Evolutionary conservation across 2,797 vertebrate genomes (phyloP).

Genomic region (Spondyliosoma cantharus): DNA sequence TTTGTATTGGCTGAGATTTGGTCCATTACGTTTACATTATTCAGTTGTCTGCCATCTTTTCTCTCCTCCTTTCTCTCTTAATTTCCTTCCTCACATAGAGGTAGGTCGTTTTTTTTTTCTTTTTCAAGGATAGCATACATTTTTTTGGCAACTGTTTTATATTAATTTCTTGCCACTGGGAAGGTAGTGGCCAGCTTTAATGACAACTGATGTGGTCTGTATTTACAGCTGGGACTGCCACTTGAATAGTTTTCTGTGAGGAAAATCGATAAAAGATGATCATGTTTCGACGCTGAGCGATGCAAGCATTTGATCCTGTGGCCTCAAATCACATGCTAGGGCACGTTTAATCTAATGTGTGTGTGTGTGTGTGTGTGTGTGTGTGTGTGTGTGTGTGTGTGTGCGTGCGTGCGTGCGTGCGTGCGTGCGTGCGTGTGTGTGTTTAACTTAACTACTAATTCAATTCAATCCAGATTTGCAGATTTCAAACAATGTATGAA

Average conservation of each 20-base stretch:
- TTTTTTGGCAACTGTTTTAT: constrained; percentile 44
- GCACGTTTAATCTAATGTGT: constrained; percentile 33
- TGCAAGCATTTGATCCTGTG: constrained; percentile 22
- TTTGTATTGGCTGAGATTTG: constrained; percentile 41
- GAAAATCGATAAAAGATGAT: constrained; percentile 61
- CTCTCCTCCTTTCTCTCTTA: background rate
- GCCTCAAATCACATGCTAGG: constrained; percentile 36
- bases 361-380: background rate
- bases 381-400: no score
- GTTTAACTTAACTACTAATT: background rate
- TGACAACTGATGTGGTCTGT: constrained; percentile 46
- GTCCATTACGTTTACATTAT: background rate
- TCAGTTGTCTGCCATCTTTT: constrained; percentile 26
- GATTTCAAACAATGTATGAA: background rate
- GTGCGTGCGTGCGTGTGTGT: constrained; percentile 1
- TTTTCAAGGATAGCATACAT: constrained; percentile 14
- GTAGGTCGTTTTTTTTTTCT: background rate
- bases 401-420: background rate
- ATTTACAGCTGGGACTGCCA: constrained; percentile 61
- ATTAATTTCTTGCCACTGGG: constrained; percentile 53
- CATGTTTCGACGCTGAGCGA: constrained; percentile 18
- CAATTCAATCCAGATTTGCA: background rate
- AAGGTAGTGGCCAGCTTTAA: constrained; percentile 43
- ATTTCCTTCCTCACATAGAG: constrained; percentile 25
- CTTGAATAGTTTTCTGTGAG: constrained; percentile 59